Base-by-base conservation (phyloP, 2,113 vertebrate species). In the pig (Sus scrofa) region DNA sequence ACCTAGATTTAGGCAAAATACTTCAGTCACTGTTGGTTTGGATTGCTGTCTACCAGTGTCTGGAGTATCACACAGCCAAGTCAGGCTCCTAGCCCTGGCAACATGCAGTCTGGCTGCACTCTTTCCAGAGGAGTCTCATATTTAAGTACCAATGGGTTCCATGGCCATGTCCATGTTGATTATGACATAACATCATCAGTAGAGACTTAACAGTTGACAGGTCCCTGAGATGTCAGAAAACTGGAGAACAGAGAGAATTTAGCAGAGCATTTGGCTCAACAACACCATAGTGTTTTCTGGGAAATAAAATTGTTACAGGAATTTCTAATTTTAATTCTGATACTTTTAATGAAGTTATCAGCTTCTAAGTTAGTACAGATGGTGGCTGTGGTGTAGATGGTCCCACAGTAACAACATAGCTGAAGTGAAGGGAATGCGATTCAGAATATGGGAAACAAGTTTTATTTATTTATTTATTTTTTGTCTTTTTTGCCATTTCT, bases 1-100 rank as follows among this genome's bases (percentile, higher is more conserved):
- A 92, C 30, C 75, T 30, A 96, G 44, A 70, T 85, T 56, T 30
- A 70, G 32, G 52, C 67, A 79, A 90, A 94, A 94, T 50, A 44
- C 44, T 94, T 92, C 71, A 18, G 90, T 95, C 71, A n/a, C 34
- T 94, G 86, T 70, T 70, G 50, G 44, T 96, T 95, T 87, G 89
- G 50, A 54, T 71, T 71, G 32, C 19, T 87, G 88, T 62, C 78
- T 56, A 89, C n/a, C 39, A 79, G 44, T 37, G 65, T 73, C 44
- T 58, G n/a, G 34, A 39, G 6, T 44, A 92, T 88, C 39, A 60
- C 75, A 89, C 19, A 87, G 18, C 4, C 52, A 68, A 15, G 3
- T 32, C 52, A 37, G 54, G 16, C 54, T 85, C 20, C 19, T 20
- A 68, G 19, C 26, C 52, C 71, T 63, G 70, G 54, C 27, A 44